Base-by-base conservation (phyloP, 2,113 vertebrate species). In the Mormoops blainvillei region DNA sequence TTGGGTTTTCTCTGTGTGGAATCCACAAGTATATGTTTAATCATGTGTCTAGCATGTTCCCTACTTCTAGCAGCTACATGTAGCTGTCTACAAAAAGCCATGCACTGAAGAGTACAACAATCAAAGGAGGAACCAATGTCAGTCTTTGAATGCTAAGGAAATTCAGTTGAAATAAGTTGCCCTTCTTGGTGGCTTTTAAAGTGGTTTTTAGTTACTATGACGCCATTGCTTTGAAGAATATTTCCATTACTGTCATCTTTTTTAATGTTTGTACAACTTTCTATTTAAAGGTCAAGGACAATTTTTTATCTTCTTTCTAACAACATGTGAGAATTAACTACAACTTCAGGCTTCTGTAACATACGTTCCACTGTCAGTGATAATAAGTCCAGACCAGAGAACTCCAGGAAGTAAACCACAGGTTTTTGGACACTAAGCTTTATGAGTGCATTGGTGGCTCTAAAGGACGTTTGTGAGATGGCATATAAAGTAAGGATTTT, bases 231-330 rank as follows among this genome's bases (percentile, higher is more conserved):
- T 4, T 94, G 97, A 92, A 96, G 15, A 48, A 19, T 65, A 93
- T 94, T 98, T 96, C 92, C 63, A 97, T 67, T 94, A 95, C 97
- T 96, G 45, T 33, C 26, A 68, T 80, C 48, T 77, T 96, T 97
- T 76, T 96, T 92, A 95, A 81, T 76, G 89, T 94, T 85, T 95
- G 11, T 56, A 81, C 92, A 97, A 97, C 20, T 91, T 97, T 98
- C 43, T 95, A 65, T 78, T 97, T 97, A 84, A 92, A 97, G 91
- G 91, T 70, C 92, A 97, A 74, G 63, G 33, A 91, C 85, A 82
- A 61, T 77, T 98, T 98, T 96, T 96, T 58, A 54, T 80, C 41
- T 95, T 98, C 97, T 86, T 96, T 90, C 94, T 93, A 96, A 97
- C 54, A 58, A 77, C 50, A 89, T 89, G 83, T 43, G 95, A 97